Evolutionary conservation across 1,140 invertebrate genomes (phyloP).

Genomic region (Drosophila elegans): DNA sequence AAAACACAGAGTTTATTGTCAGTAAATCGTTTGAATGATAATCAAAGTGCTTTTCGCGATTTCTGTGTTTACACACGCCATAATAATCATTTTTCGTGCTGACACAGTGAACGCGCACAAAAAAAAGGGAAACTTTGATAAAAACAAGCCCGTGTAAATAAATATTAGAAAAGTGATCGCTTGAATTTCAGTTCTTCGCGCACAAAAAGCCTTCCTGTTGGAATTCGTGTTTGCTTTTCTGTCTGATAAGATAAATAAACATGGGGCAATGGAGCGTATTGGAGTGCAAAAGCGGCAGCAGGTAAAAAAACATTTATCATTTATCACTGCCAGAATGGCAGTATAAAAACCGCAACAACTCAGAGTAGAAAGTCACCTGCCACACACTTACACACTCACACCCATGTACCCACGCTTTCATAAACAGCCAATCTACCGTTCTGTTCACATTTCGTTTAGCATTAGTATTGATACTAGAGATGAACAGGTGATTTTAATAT

Average conservation of each 20-base stretch:
- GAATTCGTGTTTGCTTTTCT: conserved; percentile 57
- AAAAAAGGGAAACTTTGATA: conserved; percentile 31
- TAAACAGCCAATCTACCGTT: conserved; percentile 19
- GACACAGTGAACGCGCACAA: conserved; percentile 38
- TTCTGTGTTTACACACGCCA: conserved; percentile 59
- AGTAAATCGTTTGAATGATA: conserved; percentile 45
- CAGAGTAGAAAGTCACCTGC: conserved; percentile 66
- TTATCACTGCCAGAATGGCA: conserved; percentile 53
- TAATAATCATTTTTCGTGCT: conserved; percentile 38
- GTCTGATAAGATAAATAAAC: conserved; percentile 73
- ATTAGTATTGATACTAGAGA: conserved; percentile 2
- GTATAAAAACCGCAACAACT: conserved; percentile 28
- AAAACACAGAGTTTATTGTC: conserved; percentile 12
- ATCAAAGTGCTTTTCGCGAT: conserved; percentile 30
- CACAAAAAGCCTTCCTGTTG: conserved; percentile 45
- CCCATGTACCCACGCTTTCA: not conserved
- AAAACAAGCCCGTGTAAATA: conserved; percentile 57
- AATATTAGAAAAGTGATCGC: conserved; percentile 44
- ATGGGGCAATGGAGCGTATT: conserved; percentile 5
- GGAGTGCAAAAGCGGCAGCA: conserved; percentile 28
- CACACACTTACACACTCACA: conserved; percentile 9
- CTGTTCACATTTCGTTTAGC: conserved; percentile 3
- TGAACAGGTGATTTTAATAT: not conserved
- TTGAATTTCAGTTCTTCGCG: conserved; percentile 34
- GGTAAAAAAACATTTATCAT: conserved; percentile 70